phyloP scores from a whole-genome alignment of 2,888 invertebrate species.

The Hyposoter dolosus region DNA sequence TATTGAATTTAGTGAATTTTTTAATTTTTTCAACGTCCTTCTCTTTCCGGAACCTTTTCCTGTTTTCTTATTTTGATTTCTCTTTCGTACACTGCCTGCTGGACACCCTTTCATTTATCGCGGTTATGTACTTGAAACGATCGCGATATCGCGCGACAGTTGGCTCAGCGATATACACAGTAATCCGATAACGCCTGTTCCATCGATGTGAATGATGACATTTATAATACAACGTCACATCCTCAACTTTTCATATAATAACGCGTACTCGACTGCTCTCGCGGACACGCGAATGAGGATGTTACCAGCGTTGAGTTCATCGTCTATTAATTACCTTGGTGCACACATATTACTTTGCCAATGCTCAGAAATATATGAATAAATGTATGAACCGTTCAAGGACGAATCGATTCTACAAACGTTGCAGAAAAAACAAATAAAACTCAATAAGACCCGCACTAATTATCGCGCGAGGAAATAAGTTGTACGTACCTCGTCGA shows the following conservation, averaged over 20 bases:
- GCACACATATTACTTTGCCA: conserved; percentile 15
- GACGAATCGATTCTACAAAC: conserved; percentile 33
- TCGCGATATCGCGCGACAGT: conserved; percentile 36
- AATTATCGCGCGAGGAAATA: conserved; percentile 28
- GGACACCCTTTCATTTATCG: conserved; percentile 25
- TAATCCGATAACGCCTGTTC: conserved; percentile 31
- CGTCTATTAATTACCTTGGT: conserved; percentile 45
- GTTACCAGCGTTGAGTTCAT: conserved; percentile 47
- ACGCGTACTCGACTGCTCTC: background rate
- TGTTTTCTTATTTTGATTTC: background rate
- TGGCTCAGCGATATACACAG: conserved; percentile 11
- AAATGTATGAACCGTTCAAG: conserved; percentile 50
- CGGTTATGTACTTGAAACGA: conserved; percentile 18
- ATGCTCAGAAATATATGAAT: conserved; percentile 48
- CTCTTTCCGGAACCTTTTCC: background rate
- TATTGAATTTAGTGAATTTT: background rate
- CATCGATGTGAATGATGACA: conserved; percentile 35
- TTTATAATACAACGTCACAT: conserved; percentile 36
- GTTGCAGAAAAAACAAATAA: conserved; percentile 23
- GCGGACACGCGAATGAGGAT: conserved; percentile 32
- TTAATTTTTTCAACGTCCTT: background rate
- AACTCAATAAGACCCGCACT: conserved; percentile 11
- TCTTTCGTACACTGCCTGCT: background rate
- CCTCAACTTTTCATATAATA: conserved; percentile 32
- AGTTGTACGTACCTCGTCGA: conserved; percentile 27